Conservation (phyloP, 1,140 invertebrate species). For the Drosophila pachea region DNA sequence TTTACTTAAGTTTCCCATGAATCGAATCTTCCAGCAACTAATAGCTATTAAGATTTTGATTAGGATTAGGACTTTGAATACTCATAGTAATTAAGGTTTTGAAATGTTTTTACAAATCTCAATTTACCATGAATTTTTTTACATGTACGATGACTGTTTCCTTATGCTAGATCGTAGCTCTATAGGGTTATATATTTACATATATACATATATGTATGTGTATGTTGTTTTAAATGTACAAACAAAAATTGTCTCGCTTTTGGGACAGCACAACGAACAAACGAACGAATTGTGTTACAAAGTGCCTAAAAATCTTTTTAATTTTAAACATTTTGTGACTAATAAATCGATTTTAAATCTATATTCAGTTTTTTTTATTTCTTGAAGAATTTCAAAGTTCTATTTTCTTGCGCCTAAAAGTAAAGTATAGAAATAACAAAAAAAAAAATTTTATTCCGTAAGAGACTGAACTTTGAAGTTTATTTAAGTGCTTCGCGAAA, state of each 20-base stretch:
- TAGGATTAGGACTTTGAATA: slow-evolving; percentile 30
- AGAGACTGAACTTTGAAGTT: not conserved
- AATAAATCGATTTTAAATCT: slow-evolving; percentile 68
- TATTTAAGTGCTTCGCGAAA: not conserved
- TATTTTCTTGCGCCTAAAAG: slow-evolving; percentile 48
- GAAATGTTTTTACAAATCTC: not conserved
- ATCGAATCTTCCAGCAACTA: slow-evolving; percentile 51
- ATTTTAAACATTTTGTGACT: slow-evolving; percentile 54
- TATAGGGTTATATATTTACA: slow-evolving; percentile 19
- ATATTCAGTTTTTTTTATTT: not conserved
- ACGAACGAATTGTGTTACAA: slow-evolving; percentile 34
- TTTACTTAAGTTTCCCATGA: slow-evolving; percentile 64
- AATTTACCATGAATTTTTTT: slow-evolving; percentile 24
- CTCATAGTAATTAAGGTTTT: slow-evolving; percentile 57
- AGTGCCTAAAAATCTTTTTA: slow-evolving; percentile 39
- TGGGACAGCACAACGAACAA: slow-evolving; percentile 33
- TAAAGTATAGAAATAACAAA: slow-evolving; percentile 1
- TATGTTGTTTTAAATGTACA: slow-evolving; percentile 54
- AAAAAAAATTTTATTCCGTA: slow-evolving; percentile 11
- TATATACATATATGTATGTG: slow-evolving; percentile 14
- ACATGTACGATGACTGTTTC: slow-evolving; percentile 47
- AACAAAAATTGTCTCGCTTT: slow-evolving; percentile 24
- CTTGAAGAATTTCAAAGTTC: slow-evolving; percentile 24
- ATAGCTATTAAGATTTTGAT: slow-evolving; percentile 41
- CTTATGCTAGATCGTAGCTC: slow-evolving; percentile 43